Percentiles rank a stretch among this genome's conserved stretches.
Conservation (phyloP, 2,888 invertebrate species). For the Andricus quercusramuli region DNA sequence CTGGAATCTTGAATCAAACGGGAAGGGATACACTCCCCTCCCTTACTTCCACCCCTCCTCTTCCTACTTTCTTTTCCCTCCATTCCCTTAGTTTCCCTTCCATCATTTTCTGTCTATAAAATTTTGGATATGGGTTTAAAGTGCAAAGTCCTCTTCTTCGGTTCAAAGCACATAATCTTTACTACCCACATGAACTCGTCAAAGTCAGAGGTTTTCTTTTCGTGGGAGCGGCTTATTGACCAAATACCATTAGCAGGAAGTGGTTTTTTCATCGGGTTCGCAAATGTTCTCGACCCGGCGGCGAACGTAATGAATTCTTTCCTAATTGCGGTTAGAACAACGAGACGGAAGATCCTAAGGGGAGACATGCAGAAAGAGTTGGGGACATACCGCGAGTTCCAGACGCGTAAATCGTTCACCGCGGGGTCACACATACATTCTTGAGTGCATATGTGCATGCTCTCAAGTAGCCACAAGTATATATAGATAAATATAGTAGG, state of each 20-base stretch:
- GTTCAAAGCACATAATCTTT: background rate
- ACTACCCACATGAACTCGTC: background rate
- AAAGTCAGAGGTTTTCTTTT: background rate
- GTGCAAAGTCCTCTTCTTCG: background rate
- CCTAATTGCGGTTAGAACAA: conserved; percentile 52
- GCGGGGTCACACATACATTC: conserved; percentile 50
- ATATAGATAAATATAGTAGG: conserved; percentile 54
- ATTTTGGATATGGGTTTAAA: background rate
- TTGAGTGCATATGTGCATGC: conserved; percentile 45
- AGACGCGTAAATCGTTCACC: conserved; percentile 57
- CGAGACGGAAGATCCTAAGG: conserved; percentile 47
- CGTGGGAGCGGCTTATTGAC: conserved; percentile 16
- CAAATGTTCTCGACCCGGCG: conserved; percentile 40
- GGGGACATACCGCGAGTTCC: conserved; percentile 56
- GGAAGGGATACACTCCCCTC: too few relatives aligned
- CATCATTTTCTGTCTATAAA: too few relatives aligned
- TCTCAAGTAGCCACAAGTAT: conserved; percentile 48
- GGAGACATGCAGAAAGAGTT: conserved; percentile 53
- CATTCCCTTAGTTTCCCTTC: too few relatives aligned
- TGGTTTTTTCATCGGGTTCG: conserved; percentile 16
- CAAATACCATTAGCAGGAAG: background rate
- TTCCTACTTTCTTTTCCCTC: too few relatives aligned
- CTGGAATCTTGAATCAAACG: too few relatives aligned
- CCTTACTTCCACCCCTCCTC: too few relatives aligned
- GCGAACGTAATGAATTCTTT: conserved; percentile 50